These are phyloP conservation scores for Saturnia japonica DNA, from an alignment of 2,888 invertebrate genomes.

Conservation along the genomic window DNA sequence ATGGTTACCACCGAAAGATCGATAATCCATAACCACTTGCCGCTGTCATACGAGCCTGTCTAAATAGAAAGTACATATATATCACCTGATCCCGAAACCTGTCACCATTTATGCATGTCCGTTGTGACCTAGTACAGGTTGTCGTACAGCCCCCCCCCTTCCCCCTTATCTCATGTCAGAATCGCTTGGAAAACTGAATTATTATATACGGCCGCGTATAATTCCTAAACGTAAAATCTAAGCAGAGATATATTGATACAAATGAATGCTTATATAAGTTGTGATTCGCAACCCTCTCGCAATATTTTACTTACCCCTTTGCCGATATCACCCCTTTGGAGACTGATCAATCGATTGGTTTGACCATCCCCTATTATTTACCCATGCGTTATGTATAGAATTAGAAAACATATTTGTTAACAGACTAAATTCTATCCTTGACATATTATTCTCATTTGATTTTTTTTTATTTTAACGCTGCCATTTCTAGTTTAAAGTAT, in stretches of 20 bases:
- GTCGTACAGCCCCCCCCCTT: too few relatives aligned
- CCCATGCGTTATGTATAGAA: conserved; percentile 29
- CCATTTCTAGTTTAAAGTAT: too few relatives aligned
- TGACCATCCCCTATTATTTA: conserved; percentile 74
- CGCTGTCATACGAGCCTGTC: too few relatives aligned
- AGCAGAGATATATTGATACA: conserved; percentile 18
- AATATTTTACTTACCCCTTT: conserved; percentile 76
- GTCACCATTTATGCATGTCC: too few relatives aligned
- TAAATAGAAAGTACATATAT: too few relatives aligned
- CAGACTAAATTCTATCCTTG: background rate
- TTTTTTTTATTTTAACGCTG: too few relatives aligned
- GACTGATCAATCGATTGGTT: conserved; percentile 69
- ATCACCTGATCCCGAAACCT: too few relatives aligned
- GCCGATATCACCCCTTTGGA: conserved; percentile 54
- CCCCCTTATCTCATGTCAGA: too few relatives aligned
- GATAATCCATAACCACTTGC: too few relatives aligned
- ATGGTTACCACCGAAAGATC: too few relatives aligned
- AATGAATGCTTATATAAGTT: conserved; percentile 17
- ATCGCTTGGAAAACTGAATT: background rate
- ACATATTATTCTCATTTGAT: background rate
- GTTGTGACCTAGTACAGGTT: too few relatives aligned
- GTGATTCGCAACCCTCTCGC: conserved; percentile 50
- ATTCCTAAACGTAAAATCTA: background rate
- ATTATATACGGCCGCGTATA: background rate
- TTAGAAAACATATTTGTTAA: background rate